A percentile compares a stretch with the other conserved stretches of the same genome.
These are phyloP conservation scores for Eumeta japonica DNA, from an alignment of 1,140 invertebrate species.

Conservation along the genomic window DNA sequence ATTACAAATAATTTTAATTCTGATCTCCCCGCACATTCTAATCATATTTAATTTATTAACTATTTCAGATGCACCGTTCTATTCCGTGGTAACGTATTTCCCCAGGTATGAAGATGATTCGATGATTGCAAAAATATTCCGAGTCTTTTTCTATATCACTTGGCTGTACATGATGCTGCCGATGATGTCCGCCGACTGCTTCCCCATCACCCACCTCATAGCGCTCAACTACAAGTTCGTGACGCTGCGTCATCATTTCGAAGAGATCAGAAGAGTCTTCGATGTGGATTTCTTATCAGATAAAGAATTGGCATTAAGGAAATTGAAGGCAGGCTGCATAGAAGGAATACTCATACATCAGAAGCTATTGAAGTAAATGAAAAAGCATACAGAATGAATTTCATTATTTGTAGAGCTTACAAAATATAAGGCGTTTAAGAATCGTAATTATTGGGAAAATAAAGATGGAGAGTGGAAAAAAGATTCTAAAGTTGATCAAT, in stretches of 20 bases:
- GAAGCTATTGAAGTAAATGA: conserved; percentile 36
- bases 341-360: conserved; percentile 40
- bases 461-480: too few relatives aligned
- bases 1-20: too few relatives aligned
- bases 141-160: conserved; percentile 39
- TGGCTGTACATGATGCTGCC: conserved; percentile 49
- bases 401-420: too few relatives aligned
- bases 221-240: conserved; percentile 35
- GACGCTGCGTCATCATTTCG: conserved; percentile 30
- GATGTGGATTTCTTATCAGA: conserved; percentile 16
- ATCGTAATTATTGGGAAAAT: too few relatives aligned
- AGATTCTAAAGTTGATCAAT: too few relatives aligned
- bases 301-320: conserved; percentile 18
- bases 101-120: conserved; percentile 33
- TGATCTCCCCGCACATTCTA: too few relatives aligned
- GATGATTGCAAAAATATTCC: conserved; percentile 19
- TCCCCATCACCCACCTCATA: conserved; percentile 47
- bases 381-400: too few relatives aligned
- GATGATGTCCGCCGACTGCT: conserved; percentile 45
- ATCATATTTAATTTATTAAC: too few relatives aligned
- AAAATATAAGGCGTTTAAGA: too few relatives aligned
- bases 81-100: conserved; percentile 43
- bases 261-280: conserved; percentile 26
- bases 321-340: conserved; percentile 27
- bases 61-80: conserved; percentile 32